A percentile compares a stretch with the other conserved stretches of the same genome.
Conservation (phyloP, 2,888 invertebrate genomes). For the Agonum fuliginosum region DNA sequence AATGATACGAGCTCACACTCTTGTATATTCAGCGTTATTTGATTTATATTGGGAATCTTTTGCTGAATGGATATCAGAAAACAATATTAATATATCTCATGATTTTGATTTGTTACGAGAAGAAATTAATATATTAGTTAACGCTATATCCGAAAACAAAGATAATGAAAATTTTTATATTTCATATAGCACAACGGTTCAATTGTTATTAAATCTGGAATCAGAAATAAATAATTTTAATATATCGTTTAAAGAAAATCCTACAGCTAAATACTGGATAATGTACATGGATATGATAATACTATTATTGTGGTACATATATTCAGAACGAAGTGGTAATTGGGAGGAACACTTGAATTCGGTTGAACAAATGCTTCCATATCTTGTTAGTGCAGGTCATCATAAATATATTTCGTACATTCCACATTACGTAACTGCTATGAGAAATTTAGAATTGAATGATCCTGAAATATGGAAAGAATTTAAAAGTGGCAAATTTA, state of each 20-base stretch:
- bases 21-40: constrained; percentile 44
- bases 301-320: constrained; percentile 3
- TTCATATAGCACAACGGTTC: background rate
- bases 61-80: constrained; percentile 6
- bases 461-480: background rate
- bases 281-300: constrained; percentile 6
- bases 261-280: constrained; percentile 8
- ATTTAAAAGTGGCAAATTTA: constrained; percentile 18
- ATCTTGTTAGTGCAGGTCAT: constrained; percentile 19
- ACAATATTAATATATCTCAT: background rate
- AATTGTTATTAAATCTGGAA: background rate
- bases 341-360: constrained; percentile 21
- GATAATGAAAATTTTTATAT: background rate
- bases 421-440: constrained; percentile 13
- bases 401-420: constrained; percentile 48
- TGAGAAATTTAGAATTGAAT: constrained; percentile 15
- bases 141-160: background rate
- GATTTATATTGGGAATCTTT: constrained; percentile 44
- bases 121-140: background rate
- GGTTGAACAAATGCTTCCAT: constrained; percentile 52
- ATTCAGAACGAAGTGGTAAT: constrained; percentile 17
- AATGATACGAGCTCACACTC: constrained; percentile 31
- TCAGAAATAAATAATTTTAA: background rate
- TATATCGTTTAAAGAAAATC: background rate
- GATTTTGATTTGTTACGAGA: constrained; percentile 8